Percentiles rank a stretch among this genome's conserved stretches.
phyloP scores from a whole-genome alignment of 2,888 invertebrate genomes.

The Sinodicranocentrus sp. region DNA sequence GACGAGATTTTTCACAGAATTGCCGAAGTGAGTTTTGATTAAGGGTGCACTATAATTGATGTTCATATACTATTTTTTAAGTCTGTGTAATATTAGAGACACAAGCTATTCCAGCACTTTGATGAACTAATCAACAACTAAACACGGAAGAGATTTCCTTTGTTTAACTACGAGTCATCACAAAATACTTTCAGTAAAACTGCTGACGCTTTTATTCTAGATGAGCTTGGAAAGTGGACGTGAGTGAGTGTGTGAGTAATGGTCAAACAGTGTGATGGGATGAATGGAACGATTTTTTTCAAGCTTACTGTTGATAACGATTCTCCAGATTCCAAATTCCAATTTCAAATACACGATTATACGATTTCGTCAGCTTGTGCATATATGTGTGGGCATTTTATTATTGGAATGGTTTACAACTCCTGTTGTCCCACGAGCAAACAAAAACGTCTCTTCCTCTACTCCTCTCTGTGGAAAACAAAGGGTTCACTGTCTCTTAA shows the following conservation, averaged over 20 bases:
- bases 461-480: conserved; percentile 40
- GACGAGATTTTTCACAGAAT: too few relatives aligned
- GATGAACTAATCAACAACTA: conserved; percentile 25
- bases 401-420: conserved; percentile 7
- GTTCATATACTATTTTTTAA: too few relatives aligned
- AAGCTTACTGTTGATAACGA: conserved; percentile 33
- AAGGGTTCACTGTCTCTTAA: conserved; percentile 57
- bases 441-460: conserved; percentile 46
- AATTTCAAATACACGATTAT: not conserved
- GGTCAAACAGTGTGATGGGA: conserved; percentile 18
- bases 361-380: not conserved
- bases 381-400: not conserved
- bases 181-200: not conserved
- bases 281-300: not conserved
- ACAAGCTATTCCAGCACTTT: too few relatives aligned
- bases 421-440: conserved; percentile 41
- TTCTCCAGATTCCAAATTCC: conserved; percentile 30
- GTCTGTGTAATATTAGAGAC: too few relatives aligned
- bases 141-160: conserved; percentile 49
- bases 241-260: conserved; percentile 16
- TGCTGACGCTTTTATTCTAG: conserved; percentile 5
- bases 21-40: too few relatives aligned
- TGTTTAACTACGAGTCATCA: not conserved
- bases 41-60: too few relatives aligned
- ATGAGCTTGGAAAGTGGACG: conserved; percentile 12